Percentiles rank a stretch among this genome's conserved stretches.
phyloP scores from a whole-genome alignment of 2,888 invertebrate species.

The Uloborus plumipes region DNA sequence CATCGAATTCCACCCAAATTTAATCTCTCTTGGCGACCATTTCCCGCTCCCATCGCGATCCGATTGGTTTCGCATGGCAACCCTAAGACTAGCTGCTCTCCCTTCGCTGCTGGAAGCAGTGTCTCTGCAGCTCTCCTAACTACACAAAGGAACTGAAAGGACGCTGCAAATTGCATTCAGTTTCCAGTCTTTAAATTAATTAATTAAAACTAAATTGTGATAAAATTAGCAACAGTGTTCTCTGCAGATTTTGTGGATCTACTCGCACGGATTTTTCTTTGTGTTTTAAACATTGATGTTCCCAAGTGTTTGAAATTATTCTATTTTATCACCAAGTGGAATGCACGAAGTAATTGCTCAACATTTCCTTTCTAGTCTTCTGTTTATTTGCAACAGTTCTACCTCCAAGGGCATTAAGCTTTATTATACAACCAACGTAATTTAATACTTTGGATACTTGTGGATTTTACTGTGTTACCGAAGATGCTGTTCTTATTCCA shows the following conservation, averaged over 20 bases:
- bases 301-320: too few species aligned
- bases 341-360: too few species aligned
- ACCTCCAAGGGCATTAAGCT: not conserved
- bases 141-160: not conserved
- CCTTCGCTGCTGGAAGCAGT: constrained; percentile 2
- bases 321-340: too few species aligned
- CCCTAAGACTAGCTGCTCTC: constrained; percentile 46
- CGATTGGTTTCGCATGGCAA: constrained; percentile 46
- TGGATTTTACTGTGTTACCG: constrained; percentile 10
- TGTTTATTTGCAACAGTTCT: constrained; percentile 1
- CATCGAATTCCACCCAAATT: not conserved
- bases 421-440: constrained; percentile 7
- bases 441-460: not conserved
- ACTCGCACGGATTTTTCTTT: too few species aligned
- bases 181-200: not conserved
- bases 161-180: constrained; percentile 1
- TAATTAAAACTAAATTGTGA: too few species aligned
- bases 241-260: too few species aligned
- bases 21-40: constrained; percentile 23
- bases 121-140: not conserved
- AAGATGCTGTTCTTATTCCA: not conserved
- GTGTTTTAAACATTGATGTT: too few species aligned
- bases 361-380: not conserved
- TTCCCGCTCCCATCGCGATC: constrained; percentile 11
- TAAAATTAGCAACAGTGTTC: too few species aligned